Percentiles rank a stretch among this genome's conserved stretches.
phyloP scores from a whole-genome alignment of 2,113 vertebrate species.

The Salvelinus fontinalis region DNA sequence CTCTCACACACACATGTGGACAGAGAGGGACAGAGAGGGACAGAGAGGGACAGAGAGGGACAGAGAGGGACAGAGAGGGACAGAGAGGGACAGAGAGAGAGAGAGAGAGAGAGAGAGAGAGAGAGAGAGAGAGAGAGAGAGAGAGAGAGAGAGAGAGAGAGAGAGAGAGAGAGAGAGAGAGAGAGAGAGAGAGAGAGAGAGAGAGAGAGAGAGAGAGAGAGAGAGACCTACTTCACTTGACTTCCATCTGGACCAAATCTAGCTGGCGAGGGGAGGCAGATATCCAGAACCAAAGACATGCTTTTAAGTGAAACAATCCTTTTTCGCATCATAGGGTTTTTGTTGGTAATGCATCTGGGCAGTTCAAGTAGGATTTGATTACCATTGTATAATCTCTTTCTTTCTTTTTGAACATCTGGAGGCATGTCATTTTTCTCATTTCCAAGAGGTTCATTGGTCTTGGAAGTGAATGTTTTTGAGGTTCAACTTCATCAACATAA shows the following conservation, averaged over 20 bases:
- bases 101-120: too few relatives aligned
- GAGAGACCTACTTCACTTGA: too few relatives aligned
- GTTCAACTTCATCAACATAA: not conserved
- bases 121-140: too few relatives aligned
- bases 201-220: too few relatives aligned
- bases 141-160: too few relatives aligned
- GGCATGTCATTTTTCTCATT: not conserved
- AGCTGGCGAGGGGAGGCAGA: conserved; percentile 45
- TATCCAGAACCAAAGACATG: conserved; percentile 43
- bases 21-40: not conserved
- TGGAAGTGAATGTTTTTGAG: conserved; percentile 31
- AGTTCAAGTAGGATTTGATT: not conserved
- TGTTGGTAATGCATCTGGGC: conserved; percentile 15
- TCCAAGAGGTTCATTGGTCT: conserved; percentile 1
- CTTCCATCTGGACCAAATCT: conserved; percentile 55
- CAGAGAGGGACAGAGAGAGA: not conserved
- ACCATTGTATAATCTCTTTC: conserved; percentile 13
- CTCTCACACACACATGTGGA: conserved; percentile 1
- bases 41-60: too few relatives aligned
- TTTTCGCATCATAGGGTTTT: conserved; percentile 25
- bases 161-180: too few relatives aligned
- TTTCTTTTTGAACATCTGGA: not conserved
- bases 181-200: too few relatives aligned
- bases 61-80: too few relatives aligned
- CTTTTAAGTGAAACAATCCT: conserved; percentile 28